Base-by-base conservation (phyloP, 2,888 invertebrate genomes). In the Tipula lateralis region DNA sequence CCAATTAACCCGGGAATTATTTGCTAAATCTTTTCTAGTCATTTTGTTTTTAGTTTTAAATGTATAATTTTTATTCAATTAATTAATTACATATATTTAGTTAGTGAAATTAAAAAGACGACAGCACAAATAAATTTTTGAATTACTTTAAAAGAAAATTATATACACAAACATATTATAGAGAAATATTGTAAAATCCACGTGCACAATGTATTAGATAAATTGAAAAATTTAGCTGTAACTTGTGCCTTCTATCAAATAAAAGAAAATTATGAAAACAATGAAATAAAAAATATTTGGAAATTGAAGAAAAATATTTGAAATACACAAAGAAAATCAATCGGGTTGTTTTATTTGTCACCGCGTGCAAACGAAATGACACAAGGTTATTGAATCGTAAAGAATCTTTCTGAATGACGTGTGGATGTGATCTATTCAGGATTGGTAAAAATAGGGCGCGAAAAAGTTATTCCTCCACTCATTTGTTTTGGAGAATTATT, bases 191-290 rank as follows among this genome's bases (percentile, higher is more conserved):
- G 44, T 44, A 44, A 44, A 16, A 44, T 44, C 16, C 44, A 44
- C 44, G n/a, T 24, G 66, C 66, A 66, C 66, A 66, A 66, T 66
- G 66, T 66, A 66, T 66, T 66, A 66, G 66, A 66, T 66, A 66
- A 66, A 66, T 66, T 66, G 66, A 66, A 66, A 66, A 66, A 66
- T 66, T 66, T 66, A 66, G 66, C 66, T 66, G 66, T 66, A 66
- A 50, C 50, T 50, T 50, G 50, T 66, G 66, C 24, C 19, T 66
- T 24, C 24, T 24, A 66, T 9, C n/a, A n/a, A n/a, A n/a, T n/a
- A 12, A 66, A 66, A 66, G 9, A 66, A 19, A 19, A 66, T 12
- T 66, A 13, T 9, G 39, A 66, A 66, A 66, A 50, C 6, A 50
- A 32, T 39, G 2, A 44, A 44, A 36, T 12, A 36, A 36, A 36